Conservation (phyloP, 2,888 invertebrate species). For the Isoperla grammatica region DNA sequence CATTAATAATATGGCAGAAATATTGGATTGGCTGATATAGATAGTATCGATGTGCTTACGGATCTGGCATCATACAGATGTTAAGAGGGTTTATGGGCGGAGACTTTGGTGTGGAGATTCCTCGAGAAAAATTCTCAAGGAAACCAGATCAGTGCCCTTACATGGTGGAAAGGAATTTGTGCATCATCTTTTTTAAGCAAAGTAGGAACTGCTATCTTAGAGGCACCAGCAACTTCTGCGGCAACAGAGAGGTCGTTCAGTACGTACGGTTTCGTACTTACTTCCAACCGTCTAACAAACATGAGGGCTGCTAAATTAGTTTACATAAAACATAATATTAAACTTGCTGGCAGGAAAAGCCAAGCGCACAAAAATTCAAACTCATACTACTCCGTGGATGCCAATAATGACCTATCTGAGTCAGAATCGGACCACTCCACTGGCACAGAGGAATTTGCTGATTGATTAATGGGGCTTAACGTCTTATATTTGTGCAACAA, state of each 20-base stretch:
- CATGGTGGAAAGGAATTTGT: constrained; percentile 33
- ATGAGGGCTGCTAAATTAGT: constrained; percentile 32
- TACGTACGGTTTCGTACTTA: constrained; percentile 35
- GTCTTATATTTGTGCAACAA: too few relatives aligned
- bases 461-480: too few relatives aligned
- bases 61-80: too few relatives aligned
- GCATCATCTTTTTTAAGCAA: constrained; percentile 30
- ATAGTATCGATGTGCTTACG: too few relatives aligned
- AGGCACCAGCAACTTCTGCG: constrained; percentile 32
- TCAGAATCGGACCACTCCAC: too few relatives aligned
- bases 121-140: background rate
- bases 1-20: background rate
- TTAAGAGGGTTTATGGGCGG: background rate
- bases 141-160: constrained; percentile 14
- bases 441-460: too few relatives aligned
- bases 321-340: constrained; percentile 30
- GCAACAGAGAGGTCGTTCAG: constrained; percentile 37
- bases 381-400: too few relatives aligned
- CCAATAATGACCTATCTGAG: too few relatives aligned
- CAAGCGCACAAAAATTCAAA: too few relatives aligned
- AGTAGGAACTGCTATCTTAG: constrained; percentile 32
- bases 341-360: background rate
- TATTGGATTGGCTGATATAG: too few relatives aligned
- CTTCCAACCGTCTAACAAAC: constrained; percentile 32
- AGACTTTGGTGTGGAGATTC: background rate